Evolutionary conservation across 2,113 vertebrate species (phyloP).

Genomic region (Zosterops japonicus): DNA sequence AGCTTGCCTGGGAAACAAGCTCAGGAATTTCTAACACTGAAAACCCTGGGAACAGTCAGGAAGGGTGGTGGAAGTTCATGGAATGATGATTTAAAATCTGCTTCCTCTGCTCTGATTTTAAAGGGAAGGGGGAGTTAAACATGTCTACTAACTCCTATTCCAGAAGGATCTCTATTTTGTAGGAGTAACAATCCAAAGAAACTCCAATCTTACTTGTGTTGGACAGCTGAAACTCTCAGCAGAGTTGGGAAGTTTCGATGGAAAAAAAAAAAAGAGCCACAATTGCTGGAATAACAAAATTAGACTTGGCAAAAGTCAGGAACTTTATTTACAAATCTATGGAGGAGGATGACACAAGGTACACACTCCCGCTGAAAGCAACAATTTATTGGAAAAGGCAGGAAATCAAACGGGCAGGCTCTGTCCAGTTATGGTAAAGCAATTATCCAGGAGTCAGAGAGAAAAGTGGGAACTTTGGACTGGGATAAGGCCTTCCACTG

Average conservation of each 20-base stretch:
- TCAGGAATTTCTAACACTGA: no score
- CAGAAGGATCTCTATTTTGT: no score
- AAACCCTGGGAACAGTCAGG: no score
- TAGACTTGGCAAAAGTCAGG: background rate
- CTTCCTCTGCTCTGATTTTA: no score
- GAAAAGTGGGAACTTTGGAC: background rate
- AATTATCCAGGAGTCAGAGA: background rate
- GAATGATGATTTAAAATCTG: no score
- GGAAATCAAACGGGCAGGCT: background rate
- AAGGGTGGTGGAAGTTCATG: no score
- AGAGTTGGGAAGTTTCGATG: background rate
- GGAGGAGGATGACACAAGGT: background rate
- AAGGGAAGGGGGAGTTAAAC: no score
- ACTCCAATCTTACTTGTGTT: no score
- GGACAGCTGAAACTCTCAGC: background rate
- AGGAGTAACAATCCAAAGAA: no score
- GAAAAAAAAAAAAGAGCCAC: background rate
- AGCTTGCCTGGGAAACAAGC: no score
- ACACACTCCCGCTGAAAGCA: background rate
- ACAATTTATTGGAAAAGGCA: background rate
- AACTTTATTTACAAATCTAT: background rate
- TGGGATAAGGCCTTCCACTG: background rate
- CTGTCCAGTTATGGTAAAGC: background rate
- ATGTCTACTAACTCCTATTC: no score
- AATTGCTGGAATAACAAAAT: slow-evolving; percentile 15